A percentile compares a stretch with the other conserved stretches of the same genome.
Conservation (phyloP, 2,888 invertebrate genomes). For the Dasypogon diadema region DNA sequence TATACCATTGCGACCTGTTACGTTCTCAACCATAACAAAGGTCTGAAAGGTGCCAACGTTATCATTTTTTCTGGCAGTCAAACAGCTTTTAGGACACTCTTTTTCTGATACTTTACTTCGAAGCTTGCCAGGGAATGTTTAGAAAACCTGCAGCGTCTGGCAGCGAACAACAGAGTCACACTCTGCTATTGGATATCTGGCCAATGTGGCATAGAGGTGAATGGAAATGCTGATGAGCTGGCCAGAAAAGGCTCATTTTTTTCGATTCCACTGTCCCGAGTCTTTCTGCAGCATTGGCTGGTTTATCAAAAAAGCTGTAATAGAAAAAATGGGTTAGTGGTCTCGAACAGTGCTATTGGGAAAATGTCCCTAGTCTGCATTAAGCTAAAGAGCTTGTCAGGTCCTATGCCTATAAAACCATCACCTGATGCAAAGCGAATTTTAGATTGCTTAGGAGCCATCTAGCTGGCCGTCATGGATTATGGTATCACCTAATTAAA, state of each 20-base stretch:
- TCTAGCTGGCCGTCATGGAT: background rate
- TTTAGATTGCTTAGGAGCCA: background rate
- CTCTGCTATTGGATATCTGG: slow-evolving; percentile 6
- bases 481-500: background rate
- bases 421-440: background rate
- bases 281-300: background rate
- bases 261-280: too few relatives aligned
- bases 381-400: background rate
- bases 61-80: slow-evolving; percentile 1
- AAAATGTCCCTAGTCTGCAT: background rate
- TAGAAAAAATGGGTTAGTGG: background rate
- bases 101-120: background rate
- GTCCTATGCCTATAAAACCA: background rate
- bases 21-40: background rate
- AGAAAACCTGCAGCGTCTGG: background rate
- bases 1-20: background rate
- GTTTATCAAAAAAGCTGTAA: background rate
- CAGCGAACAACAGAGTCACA: background rate
- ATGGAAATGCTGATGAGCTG: background rate
- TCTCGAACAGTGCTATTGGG: background rate
- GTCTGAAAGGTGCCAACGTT: background rate
- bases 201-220: background rate
- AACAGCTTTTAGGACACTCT: background rate
- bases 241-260: background rate
- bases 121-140: background rate